Base-by-base conservation (phyloP, 2,113 vertebrate genomes). In the Syrrhaptes paradoxus region DNA sequence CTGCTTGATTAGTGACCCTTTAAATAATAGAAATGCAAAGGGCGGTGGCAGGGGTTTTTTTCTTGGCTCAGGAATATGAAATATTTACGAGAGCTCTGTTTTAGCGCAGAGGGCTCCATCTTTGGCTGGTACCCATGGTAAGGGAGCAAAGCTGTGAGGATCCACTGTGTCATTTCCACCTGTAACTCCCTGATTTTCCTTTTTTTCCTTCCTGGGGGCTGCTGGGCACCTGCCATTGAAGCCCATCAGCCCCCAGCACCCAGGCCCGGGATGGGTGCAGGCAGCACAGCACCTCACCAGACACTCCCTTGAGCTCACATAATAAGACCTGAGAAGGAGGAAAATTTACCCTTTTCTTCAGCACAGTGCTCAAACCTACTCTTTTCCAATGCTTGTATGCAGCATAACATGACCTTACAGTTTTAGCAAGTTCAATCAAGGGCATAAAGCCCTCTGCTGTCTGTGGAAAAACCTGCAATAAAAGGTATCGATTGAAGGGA, bases 1-100 rank as follows among this genome's bases (percentile, higher is more conserved):
- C 70, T 85, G 74, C 65, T 96, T 97, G 89, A 79, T 92, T 95
- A 95, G 80, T 92, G 77, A 95, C 81, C 96, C 92, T 89, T 81
- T 93, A 94, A 77, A 93, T 88, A 93, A 90, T 49, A 90, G 88
- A 96, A 93, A 90, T 7, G 29, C 61, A 68, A 46, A 90, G 55
- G 58, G 76, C 11, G 46, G 54, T 43, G 38, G 68, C 80, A 79
- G 62, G 83, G 54, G 22, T 76, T 90, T 85, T 95, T 78, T 80
- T 17, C 90, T 96, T 52, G 41, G 85, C 54, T 97, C 79, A 65
- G 76, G 75, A 84, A 68, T 68, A 41, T 21, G 52, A 54, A 89
- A 83, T 86, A 93, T 95, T 96, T 95, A 85, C 1, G 4, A 65
- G 86, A 89, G 49, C 13, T 54, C 61, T 36, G 32, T n/a, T 85